These are phyloP conservation scores for Andricus curvator DNA, from an alignment of 2,888 invertebrate genomes.

Conservation along the genomic window DNA sequence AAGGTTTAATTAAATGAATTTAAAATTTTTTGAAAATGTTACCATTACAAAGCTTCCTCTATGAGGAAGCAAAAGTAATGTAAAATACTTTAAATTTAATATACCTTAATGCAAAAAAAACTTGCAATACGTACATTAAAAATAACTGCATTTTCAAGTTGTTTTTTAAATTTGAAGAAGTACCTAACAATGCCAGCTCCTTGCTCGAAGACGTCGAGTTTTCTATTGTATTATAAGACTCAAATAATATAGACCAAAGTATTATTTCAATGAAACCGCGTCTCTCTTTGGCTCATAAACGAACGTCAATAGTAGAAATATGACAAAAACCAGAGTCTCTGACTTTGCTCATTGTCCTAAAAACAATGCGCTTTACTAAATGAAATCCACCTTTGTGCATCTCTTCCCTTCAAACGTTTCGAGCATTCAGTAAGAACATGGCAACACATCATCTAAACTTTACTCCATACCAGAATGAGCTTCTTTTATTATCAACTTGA, in stretches of 20 bases:
- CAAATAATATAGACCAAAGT: not conserved
- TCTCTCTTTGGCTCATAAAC: not conserved
- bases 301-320: not conserved
- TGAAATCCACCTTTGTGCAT: not conserved
- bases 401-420: not conserved
- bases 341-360: not conserved
- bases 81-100: too few species aligned
- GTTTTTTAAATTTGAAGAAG: too few species aligned
- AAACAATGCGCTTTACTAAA: not conserved
- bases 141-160: too few species aligned
- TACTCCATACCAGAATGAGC: too few species aligned
- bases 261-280: not conserved
- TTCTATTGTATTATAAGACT: not conserved
- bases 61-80: too few species aligned
- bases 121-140: too few species aligned
- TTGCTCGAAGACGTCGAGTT: not conserved
- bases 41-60: too few species aligned
- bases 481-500: too few species aligned
- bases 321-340: not conserved
- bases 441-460: not conserved
- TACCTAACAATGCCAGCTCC: not conserved
- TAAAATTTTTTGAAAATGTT: too few species aligned
- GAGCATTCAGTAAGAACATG: not conserved
- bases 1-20: too few species aligned
- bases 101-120: too few species aligned